Conservation (phyloP, 1,140 invertebrate species). For the Drosophila willistoni region DNA sequence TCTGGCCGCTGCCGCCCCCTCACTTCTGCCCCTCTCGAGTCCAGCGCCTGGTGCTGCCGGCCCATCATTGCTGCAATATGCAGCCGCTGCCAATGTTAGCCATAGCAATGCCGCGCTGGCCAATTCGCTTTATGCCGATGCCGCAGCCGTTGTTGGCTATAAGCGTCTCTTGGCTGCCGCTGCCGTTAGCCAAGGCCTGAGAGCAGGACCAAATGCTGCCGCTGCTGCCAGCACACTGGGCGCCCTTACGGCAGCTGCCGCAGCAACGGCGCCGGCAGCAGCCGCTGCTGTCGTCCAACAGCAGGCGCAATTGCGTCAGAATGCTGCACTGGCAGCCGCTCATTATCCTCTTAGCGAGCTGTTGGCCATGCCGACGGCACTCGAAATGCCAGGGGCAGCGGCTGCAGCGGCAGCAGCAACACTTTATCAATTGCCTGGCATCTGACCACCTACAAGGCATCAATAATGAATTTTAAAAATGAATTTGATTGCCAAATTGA, state of each 20-base stretch:
- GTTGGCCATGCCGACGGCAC: slow-evolving; percentile 86
- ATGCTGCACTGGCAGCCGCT: slow-evolving; percentile 83
- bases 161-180: slow-evolving; percentile 80
- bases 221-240: slow-evolving; percentile 60
- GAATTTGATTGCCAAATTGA: not conserved
- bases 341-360: slow-evolving; percentile 88
- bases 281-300: slow-evolving; percentile 61
- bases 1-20: slow-evolving; percentile 76
- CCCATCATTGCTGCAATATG: slow-evolving; percentile 75
- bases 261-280: slow-evolving; percentile 61
- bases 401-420: slow-evolving; percentile 81
- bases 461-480: slow-evolving; percentile 73
- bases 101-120: slow-evolving; percentile 70
- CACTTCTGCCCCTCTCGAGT: slow-evolving; percentile 53
- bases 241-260: slow-evolving; percentile 56
- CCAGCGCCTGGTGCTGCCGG: slow-evolving; percentile 34
- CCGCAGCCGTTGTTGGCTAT: slow-evolving; percentile 77
- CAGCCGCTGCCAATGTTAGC: slow-evolving; percentile 65
- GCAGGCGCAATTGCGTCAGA: slow-evolving; percentile 64
- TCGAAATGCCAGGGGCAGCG: slow-evolving; percentile 84
- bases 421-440: slow-evolving; percentile 86
- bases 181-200: slow-evolving; percentile 65
- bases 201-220: slow-evolving; percentile 56
- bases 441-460: slow-evolving; percentile 87
- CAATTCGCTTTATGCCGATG: slow-evolving; percentile 73